Base-by-base conservation (phyloP, 2,113 vertebrate genomes). In the Pomatostomus ruficeps region DNA sequence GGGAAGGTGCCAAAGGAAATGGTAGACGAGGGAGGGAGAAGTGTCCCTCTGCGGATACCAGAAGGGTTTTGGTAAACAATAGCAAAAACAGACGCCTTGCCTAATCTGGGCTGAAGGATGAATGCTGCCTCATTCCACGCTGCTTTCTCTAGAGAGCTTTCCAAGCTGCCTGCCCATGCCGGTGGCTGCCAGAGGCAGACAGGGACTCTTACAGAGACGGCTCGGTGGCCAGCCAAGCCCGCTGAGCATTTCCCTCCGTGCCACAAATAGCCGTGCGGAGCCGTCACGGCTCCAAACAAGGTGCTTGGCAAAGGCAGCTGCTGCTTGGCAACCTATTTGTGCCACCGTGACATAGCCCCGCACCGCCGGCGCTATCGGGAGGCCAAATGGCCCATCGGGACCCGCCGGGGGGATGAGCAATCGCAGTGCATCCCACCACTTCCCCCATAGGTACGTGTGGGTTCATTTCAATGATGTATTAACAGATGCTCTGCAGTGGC, bases 211-310 rank as follows among this genome's bases (percentile, higher is more conserved):
- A 98, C 36, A 85, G 85, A 96, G 95, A 94, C 87, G 95, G 83
- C 68, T 92, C 11, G 2, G 75, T 65, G 92, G 71, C 84, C 26
- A 57, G 66, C 66, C 67, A 61, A 63, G 62, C 83, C 90, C 17
- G 83, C 91, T 61, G 86, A 91, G 95, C 61, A 54, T 95, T 97
- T 76, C 76, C 54, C 82, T 93, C 95, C 82, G 55, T 92, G 98
- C 98, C 97, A 98, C 98, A 98, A 98, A 99, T 97, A 99, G 98
- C 97, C 42, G 46, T 42, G 55, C 80, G 20, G 93, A 92, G 92
- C 94, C 95, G 97, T 93, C 95, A 88, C 59, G 89, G 95, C 96
- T 97, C 98, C 98, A 98, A 98, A 98, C 89, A 97, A 98, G 98
- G 98, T 77, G 84, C 87, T 89, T 84, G 92, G 88, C 92, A 96